phyloP scores from a whole-genome alignment of 2,797 vertebrate species.

The Poecile montanus region DNA sequence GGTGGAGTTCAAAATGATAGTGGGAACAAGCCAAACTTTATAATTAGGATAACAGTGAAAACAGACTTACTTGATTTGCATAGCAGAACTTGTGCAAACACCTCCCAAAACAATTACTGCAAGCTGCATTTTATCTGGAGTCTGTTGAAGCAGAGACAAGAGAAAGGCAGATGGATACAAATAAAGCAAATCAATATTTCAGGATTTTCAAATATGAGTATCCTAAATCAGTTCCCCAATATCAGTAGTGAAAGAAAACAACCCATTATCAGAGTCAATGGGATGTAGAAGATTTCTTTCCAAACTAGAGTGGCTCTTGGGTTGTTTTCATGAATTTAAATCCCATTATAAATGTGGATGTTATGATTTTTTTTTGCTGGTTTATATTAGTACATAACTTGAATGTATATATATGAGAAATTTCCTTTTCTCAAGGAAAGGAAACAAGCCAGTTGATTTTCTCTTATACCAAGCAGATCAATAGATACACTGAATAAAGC shows the following conservation, averaged over 20 bases:
- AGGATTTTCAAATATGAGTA: neutral
- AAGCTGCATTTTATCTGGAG: neutral
- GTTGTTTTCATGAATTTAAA: neutral
- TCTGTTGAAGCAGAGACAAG: neutral
- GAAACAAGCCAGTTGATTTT: neutral
- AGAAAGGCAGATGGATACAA: neutral
- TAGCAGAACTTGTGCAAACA: neutral
- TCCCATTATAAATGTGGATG: neutral
- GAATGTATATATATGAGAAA: neutral
- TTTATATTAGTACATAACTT: neutral
- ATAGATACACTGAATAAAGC: constrained; percentile 13
- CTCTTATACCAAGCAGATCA: neutral
- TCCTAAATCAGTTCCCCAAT: neutral
- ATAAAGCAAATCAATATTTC: neutral
- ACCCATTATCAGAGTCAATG: neutral
- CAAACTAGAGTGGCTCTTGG: neutral
- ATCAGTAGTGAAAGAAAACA: neutral
- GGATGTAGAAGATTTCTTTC: neutral
- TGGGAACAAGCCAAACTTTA: neutral
- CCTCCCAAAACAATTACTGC: neutral
- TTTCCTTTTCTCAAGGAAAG: neutral
- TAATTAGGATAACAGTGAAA: neutral
- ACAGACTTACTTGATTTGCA: neutral
- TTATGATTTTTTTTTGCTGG: neutral
- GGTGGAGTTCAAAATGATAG: neutral